phyloP scores from a whole-genome alignment of 1,140 invertebrate genomes.

The Atta cephalotes region DNA sequence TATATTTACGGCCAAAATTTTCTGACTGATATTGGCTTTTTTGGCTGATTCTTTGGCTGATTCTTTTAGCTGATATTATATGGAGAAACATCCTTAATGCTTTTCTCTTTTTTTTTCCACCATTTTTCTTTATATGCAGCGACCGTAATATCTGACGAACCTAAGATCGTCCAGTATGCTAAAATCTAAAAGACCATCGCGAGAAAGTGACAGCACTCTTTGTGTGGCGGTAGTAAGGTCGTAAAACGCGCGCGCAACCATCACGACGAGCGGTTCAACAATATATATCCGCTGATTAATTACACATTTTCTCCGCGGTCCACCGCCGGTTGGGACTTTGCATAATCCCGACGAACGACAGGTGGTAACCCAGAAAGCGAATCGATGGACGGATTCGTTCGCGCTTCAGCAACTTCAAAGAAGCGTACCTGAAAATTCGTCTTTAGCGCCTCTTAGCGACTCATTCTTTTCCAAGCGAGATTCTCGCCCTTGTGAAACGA shows the following conservation, averaged over 20 bases:
- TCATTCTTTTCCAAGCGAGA: conserved; percentile 9
- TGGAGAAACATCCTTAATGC: too few relatives aligned
- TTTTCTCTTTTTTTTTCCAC: not conserved
- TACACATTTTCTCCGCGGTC: conserved; percentile 67
- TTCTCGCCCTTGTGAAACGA: conserved; percentile 24
- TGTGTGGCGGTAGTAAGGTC: conserved; percentile 58
- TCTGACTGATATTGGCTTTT: too few relatives aligned
- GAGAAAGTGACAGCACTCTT: conserved; percentile 67
- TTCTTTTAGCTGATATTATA: too few relatives aligned
- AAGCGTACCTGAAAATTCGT: conserved; percentile 49
- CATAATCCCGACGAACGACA: conserved; percentile 62
- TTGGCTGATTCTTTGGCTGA: too few relatives aligned
- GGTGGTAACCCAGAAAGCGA: conserved; percentile 63
- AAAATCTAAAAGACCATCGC: conserved; percentile 55
- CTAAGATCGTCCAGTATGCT: conserved; percentile 28
- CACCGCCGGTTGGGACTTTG: conserved; percentile 53
- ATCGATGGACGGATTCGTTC: conserved; percentile 52
- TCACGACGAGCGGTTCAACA: conserved; percentile 41
- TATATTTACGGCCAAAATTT: too few relatives aligned
- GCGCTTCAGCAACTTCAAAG: conserved; percentile 55
- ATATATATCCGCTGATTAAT: conserved; percentile 64
- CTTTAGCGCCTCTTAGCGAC: conserved; percentile 25
- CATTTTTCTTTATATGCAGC: not conserved
- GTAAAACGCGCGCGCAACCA: conserved; percentile 52
- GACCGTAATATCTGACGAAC: conserved; percentile 46